Evolutionary conservation across 2,797 vertebrate genomes (phyloP), one percentile per base, ranked within the genome.

Genomic region (Chaetophractus vellerosus): DNA sequence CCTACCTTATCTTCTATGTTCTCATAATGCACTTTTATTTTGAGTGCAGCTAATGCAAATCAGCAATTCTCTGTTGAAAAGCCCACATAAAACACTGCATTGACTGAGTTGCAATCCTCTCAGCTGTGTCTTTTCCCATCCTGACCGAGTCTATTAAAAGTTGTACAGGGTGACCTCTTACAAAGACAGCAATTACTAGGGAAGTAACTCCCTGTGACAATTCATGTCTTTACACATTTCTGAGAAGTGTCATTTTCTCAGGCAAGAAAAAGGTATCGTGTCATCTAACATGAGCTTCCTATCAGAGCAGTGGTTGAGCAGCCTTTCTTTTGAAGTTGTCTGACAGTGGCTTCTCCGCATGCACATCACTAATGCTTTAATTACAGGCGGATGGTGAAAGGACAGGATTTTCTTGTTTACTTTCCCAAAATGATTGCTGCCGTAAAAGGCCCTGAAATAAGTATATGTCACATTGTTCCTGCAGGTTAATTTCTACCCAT

Each of bases 51-150:
- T 96, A 95, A 97, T 92, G 45, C 18, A 92, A 97, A 97, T 97
- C 76, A 97, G 81, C 69, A 97, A 95, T 96, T 97, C 96, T 83
- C 11, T 97, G 94, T 96, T 93, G 69, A 95, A 78, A 95, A 97
- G 69, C 59, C 5, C 64, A 41, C 63, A 90, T 71, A 96, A 96
- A 95, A 72, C 48, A 93, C 23, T 72, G 24, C 41, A 52, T 52
- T 89, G 8, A 57, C 72, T 97, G 95, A 91, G 79, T 96, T 74
- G 84, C 95, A 97, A 95, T 90, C 79, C 89, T 31, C 36, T 93
- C 8, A 0, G 1, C 50, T 87, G 24, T 36, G 24, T 97, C 95
- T 90, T 74, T 81, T 92, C 28, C 45, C 61, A 50, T 79, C 92
- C 84, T 82, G 78, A 50, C 6, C 72, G 71, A 97, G 80, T 93